phyloP scores from a whole-genome alignment of 2,888 invertebrate genomes.

The Erpobdella octoculata region DNA sequence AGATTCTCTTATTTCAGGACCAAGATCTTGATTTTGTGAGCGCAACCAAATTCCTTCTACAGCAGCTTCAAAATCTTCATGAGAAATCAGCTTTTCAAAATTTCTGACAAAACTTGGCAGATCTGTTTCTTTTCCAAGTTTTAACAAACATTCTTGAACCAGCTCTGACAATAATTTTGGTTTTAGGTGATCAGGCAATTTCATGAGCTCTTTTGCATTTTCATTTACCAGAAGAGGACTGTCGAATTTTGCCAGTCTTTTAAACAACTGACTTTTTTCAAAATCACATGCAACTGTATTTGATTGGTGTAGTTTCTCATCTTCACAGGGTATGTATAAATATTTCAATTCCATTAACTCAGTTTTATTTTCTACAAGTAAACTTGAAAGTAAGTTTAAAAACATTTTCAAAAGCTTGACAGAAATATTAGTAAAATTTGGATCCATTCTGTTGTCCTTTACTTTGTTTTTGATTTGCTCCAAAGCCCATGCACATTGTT shows the following conservation, averaged over 20 bases:
- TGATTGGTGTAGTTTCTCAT: not conserved
- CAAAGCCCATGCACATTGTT: not conserved
- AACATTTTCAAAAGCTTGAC: too few species aligned
- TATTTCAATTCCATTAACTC: not conserved
- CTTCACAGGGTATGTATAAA: not conserved
- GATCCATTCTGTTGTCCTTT: not conserved
- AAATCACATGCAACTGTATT: not conserved
- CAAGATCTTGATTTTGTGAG: not conserved
- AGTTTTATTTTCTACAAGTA: not conserved
- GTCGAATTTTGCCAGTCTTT: not conserved
- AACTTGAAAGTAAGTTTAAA: too few species aligned
- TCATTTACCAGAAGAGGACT: not conserved
- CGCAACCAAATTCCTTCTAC: not conserved
- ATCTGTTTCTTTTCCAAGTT: not conserved
- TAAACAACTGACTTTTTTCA: not conserved
- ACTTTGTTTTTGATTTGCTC: not conserved
- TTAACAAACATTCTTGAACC: not conserved
- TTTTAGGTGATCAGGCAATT: not conserved
- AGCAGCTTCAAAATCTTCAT: not conserved
- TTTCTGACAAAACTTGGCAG: not conserved
- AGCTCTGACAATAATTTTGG: not conserved
- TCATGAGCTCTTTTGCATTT: not conserved
- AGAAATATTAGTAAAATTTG: not conserved
- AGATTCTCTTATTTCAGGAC: not conserved
- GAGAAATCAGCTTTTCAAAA: not conserved